Evolutionary conservation across 1,140 invertebrate species (phyloP).

Genomic region (Trinorchestia longiramus): DNA sequence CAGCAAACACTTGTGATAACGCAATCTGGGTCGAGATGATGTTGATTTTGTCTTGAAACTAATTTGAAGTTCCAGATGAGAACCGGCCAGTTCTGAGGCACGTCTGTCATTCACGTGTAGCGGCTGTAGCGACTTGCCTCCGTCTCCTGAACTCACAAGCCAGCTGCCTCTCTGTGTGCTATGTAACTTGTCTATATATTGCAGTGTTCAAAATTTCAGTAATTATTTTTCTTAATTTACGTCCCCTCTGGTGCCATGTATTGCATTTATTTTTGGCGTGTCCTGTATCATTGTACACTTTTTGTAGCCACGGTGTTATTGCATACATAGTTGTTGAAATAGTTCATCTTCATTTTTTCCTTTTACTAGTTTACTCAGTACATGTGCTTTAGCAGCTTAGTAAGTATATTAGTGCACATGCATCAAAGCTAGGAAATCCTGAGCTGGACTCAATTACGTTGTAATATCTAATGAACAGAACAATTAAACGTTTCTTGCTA

Average conservation of each 20-base stretch:
- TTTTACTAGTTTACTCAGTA: not conserved
- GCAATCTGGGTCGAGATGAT: not conserved
- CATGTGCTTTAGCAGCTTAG: not conserved
- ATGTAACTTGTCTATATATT: not conserved
- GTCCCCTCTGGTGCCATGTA: not conserved
- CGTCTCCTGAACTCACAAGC: no score
- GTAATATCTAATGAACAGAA: no score
- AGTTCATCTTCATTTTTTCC: not conserved
- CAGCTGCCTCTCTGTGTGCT: not conserved
- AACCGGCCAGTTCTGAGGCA: not conserved
- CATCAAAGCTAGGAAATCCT: no score
- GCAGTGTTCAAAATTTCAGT: not conserved
- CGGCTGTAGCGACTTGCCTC: not conserved
- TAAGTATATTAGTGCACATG: not conserved
- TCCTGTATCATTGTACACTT: not conserved
- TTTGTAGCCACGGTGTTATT: not conserved
- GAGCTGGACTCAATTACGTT: no score
- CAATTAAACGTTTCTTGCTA: no score
- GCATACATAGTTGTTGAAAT: not conserved
- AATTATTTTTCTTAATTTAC: not conserved
- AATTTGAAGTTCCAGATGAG: not conserved
- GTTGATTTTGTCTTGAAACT: not conserved
- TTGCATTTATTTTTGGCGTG: not conserved
- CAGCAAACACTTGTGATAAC: not conserved
- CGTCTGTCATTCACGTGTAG: not conserved